phyloP scores from a whole-genome alignment of 2,888 invertebrate species.

The Agonopterix arenella region DNA sequence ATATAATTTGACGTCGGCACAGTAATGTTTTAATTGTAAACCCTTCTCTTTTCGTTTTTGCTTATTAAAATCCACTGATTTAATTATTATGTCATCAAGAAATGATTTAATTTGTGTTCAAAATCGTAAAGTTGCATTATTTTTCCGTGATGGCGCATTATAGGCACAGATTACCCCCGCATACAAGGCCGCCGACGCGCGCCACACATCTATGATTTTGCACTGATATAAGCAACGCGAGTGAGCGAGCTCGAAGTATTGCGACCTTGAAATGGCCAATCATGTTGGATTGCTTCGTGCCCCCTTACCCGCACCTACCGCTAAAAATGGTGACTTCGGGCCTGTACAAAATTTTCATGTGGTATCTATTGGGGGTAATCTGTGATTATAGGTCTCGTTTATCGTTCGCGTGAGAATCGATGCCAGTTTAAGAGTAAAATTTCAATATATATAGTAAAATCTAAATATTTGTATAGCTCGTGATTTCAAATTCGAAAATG shows the following conservation, averaged over 20 bases:
- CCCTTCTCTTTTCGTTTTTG: constrained; percentile 47
- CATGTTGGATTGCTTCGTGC: no score
- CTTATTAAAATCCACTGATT: constrained; percentile 44
- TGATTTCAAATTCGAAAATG: constrained; percentile 53
- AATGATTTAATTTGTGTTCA: constrained; percentile 20
- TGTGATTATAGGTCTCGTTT: constrained; percentile 6
- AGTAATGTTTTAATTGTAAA: constrained; percentile 73
- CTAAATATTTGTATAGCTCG: constrained; percentile 41
- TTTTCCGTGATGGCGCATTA: constrained; percentile 23
- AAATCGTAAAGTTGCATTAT: constrained; percentile 25
- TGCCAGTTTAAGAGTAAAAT: constrained; percentile 13
- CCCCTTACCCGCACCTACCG: no score
- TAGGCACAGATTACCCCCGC: no score
- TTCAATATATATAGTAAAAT: constrained; percentile 23
- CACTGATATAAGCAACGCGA: no score
- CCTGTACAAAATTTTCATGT: no score
- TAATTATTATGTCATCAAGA: constrained; percentile 53
- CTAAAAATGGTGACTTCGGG: no score
- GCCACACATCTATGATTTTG: no score
- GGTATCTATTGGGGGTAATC: no score
- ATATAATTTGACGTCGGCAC: constrained; percentile 59
- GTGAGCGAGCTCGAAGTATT: no score
- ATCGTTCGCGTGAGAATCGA: constrained; percentile 32
- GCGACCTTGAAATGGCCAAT: no score
- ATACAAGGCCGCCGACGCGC: no score